Evolutionary conservation across 2,797 vertebrate genomes (phyloP), one percentile per base, ranked within the genome.

Genomic region (Silurus lanzhouensis): DNA sequence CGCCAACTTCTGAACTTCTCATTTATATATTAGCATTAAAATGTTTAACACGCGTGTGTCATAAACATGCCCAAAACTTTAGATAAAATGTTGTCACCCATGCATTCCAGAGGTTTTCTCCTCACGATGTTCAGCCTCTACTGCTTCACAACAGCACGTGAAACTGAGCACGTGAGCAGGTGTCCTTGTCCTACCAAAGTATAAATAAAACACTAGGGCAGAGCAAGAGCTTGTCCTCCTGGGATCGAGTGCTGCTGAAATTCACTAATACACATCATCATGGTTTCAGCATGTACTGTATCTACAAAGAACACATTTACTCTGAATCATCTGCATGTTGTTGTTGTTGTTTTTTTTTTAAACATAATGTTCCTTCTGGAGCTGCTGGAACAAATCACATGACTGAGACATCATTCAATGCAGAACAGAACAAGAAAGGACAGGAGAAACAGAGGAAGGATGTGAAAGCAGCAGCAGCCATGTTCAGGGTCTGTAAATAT

Each of bases 181-280:
- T 22, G 44, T 72, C 44, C 70, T 48, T 10, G 46, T 72, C 46
- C 44, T 46, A 22, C 64, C 80, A 82, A 66, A 86, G 72, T 87
- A 87, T 85, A 87, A 84, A 89, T 84, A 84, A 87, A 84, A 84
- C 78, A 87, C 72, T 86, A 78, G 5, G 19, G 38, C 38, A 17
- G 44, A 46, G 44, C 38, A 7, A 1, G 17, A 68, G 27, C 67
- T 46, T 17, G 10, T 5, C 9, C 44, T 48, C 70, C 70, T 12
- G 44, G 70, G 70, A 72, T 13, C 3, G 0, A 5, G 70, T 14
- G 10, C 44, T 48, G 19, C 70, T 71, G 70, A 46, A 22, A 48
- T 19, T 44, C 10, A 22, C 44, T n/a, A 38, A 48, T 6, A 22
- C 22, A 17, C 68, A 12, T 3, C 71, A 52, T 15, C 48, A 27